phyloP scores from a whole-genome alignment of 2,113 vertebrate genomes.

The Apus apus region DNA sequence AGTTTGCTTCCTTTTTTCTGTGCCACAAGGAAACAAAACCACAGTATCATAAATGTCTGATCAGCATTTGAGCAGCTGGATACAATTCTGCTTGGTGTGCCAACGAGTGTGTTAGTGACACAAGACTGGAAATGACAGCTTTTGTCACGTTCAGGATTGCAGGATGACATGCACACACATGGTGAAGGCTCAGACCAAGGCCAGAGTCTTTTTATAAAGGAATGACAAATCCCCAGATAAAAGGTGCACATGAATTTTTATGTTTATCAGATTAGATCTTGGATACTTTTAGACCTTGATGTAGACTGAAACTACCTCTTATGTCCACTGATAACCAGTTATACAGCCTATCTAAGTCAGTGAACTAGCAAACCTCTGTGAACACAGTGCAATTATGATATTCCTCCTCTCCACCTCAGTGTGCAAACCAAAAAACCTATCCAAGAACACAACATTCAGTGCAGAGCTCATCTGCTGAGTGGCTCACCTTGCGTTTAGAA shows the following conservation, averaged over 20 bases:
- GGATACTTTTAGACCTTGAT: neutral
- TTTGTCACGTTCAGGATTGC: neutral
- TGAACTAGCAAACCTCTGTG: neutral
- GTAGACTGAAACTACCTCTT: neutral
- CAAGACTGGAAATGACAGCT: neutral
- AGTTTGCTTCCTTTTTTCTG: conserved; percentile 91
- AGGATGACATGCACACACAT: neutral
- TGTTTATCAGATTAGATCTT: neutral
- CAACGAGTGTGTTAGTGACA: neutral
- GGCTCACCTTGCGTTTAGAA: conserved; percentile 89
- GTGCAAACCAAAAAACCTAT: neutral
- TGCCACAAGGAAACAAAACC: conserved; percentile 26
- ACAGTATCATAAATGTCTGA: neutral
- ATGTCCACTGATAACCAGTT: neutral
- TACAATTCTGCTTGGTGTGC: neutral
- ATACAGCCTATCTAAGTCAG: neutral
- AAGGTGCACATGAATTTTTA: neutral
- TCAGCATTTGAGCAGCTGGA: neutral
- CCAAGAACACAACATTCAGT: neutral
- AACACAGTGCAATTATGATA: neutral
- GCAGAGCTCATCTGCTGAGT: neutral
- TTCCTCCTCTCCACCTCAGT: neutral
- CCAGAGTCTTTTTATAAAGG: neutral
- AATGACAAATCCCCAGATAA: neutral
- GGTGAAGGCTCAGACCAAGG: neutral